Evolutionary conservation across 2,888 invertebrate genomes (phyloP), one percentile per base, ranked within the genome.

Genomic region (Rotaria macrura): DNA sequence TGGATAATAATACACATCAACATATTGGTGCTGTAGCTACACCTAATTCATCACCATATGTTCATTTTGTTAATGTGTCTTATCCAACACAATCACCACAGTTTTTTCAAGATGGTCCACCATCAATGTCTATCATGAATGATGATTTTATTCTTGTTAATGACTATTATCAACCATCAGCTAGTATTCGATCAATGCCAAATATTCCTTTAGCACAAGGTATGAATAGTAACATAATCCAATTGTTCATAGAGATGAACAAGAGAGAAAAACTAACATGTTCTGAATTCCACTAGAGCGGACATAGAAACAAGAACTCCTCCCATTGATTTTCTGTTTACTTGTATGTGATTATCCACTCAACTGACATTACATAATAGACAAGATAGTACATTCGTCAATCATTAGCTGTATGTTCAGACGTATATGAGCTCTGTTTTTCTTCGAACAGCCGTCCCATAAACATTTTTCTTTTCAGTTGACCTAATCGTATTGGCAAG

Each of bases 11-110:
- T 79, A 40, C 10, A 25, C 43, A 43, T 43, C 40, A 25, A 79
- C 79, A 79, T 79, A n/a, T 43, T 79, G 79, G 79, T 9, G 12
- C 43, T 20, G 43, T 43, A 5, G 14, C 23, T 79, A n/a, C 79
- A 40, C 25, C 79, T 25, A 79, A 79, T 79, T 25, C 79, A 79
- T 79, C 79, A 43, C 79, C 79, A 79, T 79, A 79, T 79, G 79
- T 79, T 43, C 79, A 79, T 43, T 79, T 79, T 79, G 43, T 79
- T n/a, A 79, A 40, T n/a, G 43, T 43, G n/a, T 34, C 65, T 17
- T 65, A 65, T 20, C 29, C 65, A 65, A 38, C 34, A 65, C 65
- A 65, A 65, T 65, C 65, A 34, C n/a, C 79, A 79, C 25, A 79
- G 12, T 43, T 79, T 43, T 43, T 40, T 1, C 43, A 40, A 43